Evolutionary conservation across 2,113 vertebrate genomes (phyloP).

Genomic region (Pollimyrus isidori): DNA sequence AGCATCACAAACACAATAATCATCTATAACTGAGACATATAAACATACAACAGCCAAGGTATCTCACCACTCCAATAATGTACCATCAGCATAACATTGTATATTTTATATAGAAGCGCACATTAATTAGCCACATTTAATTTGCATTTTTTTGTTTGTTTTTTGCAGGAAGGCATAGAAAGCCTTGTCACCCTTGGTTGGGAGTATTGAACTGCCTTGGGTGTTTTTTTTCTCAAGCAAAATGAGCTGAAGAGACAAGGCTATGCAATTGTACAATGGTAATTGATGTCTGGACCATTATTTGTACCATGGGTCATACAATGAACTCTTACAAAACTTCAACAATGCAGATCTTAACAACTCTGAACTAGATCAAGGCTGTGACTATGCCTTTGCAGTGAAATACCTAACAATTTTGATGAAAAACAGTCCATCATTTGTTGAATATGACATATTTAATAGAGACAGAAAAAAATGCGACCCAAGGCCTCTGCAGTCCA

Average conservation of each 20-base stretch:
- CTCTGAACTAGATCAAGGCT: constrained; percentile 52
- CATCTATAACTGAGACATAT: background rate
- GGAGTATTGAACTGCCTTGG: constrained; percentile 49
- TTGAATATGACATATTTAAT: constrained; percentile 60
- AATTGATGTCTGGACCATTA: constrained; percentile 48
- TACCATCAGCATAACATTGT: constrained; percentile 4
- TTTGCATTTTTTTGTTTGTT: constrained; percentile 44
- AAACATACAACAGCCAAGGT: background rate
- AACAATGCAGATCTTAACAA: constrained; percentile 48
- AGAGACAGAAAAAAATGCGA: constrained; percentile 46
- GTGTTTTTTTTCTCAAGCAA: constrained; percentile 43
- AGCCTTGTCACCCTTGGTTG: constrained; percentile 47
- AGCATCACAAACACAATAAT: background rate
- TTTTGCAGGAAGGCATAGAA: constrained; percentile 53
- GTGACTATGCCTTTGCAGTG: constrained; percentile 44
- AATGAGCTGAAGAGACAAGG: constrained; percentile 51
- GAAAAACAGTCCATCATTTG: constrained; percentile 39
- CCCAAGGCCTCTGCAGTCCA: constrained; percentile 54
- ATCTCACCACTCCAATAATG: constrained; percentile 10
- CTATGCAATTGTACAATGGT: constrained; percentile 44
- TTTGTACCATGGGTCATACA: constrained; percentile 26
- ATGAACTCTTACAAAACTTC: background rate
- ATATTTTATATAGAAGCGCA: constrained; percentile 36
- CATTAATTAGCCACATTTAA: constrained; percentile 55
- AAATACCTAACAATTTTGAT: constrained; percentile 48